Evolutionary conservation across 2,797 vertebrate genomes (phyloP).

Genomic region (Tympanoctomys barrerae): DNA sequence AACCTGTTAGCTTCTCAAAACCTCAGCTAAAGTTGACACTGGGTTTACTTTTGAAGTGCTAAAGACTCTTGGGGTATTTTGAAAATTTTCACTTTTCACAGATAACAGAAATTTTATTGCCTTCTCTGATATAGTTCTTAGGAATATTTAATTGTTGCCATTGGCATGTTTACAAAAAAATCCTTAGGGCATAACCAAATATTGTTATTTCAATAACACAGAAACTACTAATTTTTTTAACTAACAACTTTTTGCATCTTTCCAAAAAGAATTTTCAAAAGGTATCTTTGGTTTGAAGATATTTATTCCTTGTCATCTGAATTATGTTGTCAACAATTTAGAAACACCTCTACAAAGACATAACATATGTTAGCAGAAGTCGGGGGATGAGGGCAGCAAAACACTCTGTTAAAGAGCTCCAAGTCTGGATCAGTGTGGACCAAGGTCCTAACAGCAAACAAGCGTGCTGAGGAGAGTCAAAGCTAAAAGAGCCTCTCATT

Average conservation of each 20-base stretch:
- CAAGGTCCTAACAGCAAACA: neutral
- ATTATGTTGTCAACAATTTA: constrained; percentile 44
- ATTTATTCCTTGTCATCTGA: constrained; percentile 2
- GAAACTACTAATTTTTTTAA: constrained; percentile 24
- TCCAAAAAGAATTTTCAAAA: constrained; percentile 39
- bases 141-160: constrained; percentile 35
- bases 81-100: constrained; percentile 44
- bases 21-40: neutral
- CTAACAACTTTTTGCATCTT: neutral
- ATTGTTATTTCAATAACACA: constrained; percentile 32
- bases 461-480: neutral
- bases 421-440: constrained; percentile 11
- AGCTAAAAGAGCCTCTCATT: neutral
- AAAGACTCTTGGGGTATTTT: neutral
- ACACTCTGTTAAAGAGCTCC: neutral
- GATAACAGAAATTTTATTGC: constrained; percentile 49
- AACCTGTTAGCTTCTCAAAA: constrained; percentile 30
- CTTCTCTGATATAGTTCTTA: neutral
- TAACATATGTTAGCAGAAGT: constrained; percentile 39
- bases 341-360: constrained; percentile 55
- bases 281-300: neutral
- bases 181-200: constrained; percentile 17
- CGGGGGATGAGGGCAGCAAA: neutral
- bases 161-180: constrained; percentile 54
- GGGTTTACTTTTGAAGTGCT: neutral